A percentile compares a stretch with the other conserved stretches of the same genome.
Conservation (phyloP, 2,888 invertebrate species). For the Lepidochrysops patricia region DNA sequence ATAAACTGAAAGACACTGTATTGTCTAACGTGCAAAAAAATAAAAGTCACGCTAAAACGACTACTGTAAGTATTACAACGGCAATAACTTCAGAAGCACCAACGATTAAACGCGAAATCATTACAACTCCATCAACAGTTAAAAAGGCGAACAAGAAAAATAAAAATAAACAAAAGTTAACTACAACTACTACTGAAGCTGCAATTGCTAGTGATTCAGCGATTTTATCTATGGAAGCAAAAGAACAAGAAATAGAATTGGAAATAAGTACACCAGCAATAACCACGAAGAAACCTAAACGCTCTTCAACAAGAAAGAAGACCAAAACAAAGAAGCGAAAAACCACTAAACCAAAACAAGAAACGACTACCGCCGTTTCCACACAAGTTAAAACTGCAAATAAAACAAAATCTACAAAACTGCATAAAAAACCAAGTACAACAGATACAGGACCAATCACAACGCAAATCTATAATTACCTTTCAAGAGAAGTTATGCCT, state of each 20-base stretch:
- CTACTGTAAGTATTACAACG: constrained; percentile 33
- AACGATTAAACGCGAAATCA: constrained; percentile 40
- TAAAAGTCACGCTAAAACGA: constrained; percentile 46
- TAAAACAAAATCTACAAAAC: constrained; percentile 67
- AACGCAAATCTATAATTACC: constrained; percentile 83
- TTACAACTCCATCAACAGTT: constrained; percentile 36
- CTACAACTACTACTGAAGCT: constrained; percentile 25
- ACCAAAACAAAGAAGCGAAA: constrained; percentile 76
- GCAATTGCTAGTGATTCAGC: constrained; percentile 50
- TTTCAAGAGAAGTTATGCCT: constrained; percentile 87
- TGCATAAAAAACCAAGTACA: constrained; percentile 56
- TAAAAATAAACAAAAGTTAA: constrained; percentile 50
- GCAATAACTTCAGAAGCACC: constrained; percentile 38
- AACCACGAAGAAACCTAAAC: constrained; percentile 66
- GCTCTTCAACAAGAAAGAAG: constrained; percentile 63
- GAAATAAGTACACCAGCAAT: constrained; percentile 62
- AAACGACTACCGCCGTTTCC: constrained; percentile 38
- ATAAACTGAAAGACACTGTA: constrained; percentile 78
- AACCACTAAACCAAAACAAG: constrained; percentile 58
- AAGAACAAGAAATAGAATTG: constrained; percentile 65
- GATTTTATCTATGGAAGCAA: constrained; percentile 61
- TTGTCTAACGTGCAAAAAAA: constrained; percentile 70
- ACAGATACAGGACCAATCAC: constrained; percentile 73
- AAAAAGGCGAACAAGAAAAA: constrained; percentile 56
- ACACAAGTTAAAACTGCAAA: constrained; percentile 67